These are phyloP conservation scores for Podilymbus podiceps DNA, from an alignment of 2,113 vertebrate species.

Conservation along the genomic window DNA sequence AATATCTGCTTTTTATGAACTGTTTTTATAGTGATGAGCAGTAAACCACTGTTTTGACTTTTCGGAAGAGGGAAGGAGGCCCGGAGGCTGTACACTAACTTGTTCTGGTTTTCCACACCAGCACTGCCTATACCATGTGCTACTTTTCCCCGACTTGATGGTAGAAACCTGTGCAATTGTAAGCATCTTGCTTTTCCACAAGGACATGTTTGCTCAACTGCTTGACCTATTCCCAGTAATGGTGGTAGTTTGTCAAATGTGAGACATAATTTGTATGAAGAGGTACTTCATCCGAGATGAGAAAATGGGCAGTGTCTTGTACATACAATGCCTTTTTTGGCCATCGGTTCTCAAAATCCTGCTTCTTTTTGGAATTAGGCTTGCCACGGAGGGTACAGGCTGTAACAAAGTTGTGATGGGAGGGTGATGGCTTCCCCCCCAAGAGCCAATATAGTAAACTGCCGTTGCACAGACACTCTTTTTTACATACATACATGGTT, in stretches of 20 bases:
- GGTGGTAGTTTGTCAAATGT: background rate
- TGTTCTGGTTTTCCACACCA: background rate
- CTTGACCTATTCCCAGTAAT: background rate
- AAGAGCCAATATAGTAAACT: background rate
- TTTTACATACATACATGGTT: background rate
- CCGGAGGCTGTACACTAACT: background rate
- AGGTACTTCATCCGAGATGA: background rate
- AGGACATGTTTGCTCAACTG: background rate
- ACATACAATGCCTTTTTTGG: background rate
- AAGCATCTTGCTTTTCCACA: background rate
- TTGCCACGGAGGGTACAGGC: background rate
- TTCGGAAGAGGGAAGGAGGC: background rate
- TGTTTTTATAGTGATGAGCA: background rate
- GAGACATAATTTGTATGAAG: rapidly evolving
- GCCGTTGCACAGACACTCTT: background rate
- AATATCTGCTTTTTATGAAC: background rate
- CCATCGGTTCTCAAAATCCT: background rate
- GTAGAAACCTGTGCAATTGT: background rate
- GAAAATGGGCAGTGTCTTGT: background rate
- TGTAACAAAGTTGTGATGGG: rapidly evolving
- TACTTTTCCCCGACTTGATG: background rate
- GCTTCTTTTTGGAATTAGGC: background rate
- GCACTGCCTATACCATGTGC: rapidly evolving
- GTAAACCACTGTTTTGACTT: background rate
- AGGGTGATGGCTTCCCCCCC: background rate